Percentiles rank a stretch among this genome's conserved stretches.
These are phyloP conservation scores for Nothoprocta pentlandii DNA, from an alignment of 2,113 vertebrate genomes.

Conservation along the genomic window DNA sequence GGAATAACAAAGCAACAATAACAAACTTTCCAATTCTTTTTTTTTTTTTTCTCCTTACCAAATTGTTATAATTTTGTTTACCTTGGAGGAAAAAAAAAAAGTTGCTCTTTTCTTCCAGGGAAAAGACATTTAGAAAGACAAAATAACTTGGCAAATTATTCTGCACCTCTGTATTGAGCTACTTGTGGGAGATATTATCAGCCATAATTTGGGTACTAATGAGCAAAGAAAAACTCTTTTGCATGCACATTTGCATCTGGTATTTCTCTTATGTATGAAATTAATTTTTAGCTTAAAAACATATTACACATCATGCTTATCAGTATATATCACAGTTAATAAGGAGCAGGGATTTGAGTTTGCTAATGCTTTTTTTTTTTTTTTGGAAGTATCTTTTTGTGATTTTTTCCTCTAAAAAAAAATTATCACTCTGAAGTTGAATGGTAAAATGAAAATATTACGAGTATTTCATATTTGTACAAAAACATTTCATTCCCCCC, in stretches of 20 bases:
- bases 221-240: neutral
- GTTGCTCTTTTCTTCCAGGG: neutral
- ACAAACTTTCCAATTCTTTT: neutral
- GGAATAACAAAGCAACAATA: neutral
- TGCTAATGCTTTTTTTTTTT: neutral
- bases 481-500: neutral
- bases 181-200: neutral
- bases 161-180: neutral
- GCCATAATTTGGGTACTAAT: neutral
- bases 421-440: neutral
- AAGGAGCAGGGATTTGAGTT: neutral
- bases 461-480: neutral
- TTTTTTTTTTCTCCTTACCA: neutral
- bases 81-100: too few species aligned
- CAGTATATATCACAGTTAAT: neutral
- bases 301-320: neutral
- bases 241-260: neutral
- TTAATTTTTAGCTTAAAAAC: constrained; percentile 1
- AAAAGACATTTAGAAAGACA: neutral
- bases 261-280: neutral
- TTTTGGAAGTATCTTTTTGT: neutral
- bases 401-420: neutral
- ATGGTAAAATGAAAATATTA: neutral
- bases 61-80: neutral
- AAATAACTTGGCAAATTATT: neutral